Evolutionary conservation across 2,888 invertebrate species (phyloP).

Genomic region (Meteorus colon): DNA sequence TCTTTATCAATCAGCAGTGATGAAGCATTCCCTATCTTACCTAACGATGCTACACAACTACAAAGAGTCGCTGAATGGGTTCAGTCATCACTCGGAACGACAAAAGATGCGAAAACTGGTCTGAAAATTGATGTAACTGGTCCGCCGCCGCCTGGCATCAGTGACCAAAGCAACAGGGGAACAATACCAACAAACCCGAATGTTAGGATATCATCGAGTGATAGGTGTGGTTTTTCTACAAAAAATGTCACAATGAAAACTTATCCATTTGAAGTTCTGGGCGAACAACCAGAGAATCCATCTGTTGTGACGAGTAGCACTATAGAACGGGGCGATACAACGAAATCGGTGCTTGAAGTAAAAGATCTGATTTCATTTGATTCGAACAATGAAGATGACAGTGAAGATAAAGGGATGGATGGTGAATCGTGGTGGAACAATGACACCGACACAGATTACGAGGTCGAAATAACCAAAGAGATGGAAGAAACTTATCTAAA

Average conservation of each 20-base stretch:
- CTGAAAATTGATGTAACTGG: not conserved
- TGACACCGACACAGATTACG: conserved; percentile 56
- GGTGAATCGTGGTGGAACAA: conserved; percentile 8
- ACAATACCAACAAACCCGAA: conserved; percentile 5
- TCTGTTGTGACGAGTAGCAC: not conserved
- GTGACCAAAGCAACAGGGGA: not conserved
- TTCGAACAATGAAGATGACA: conserved; percentile 60
- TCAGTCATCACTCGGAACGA: conserved; percentile 71
- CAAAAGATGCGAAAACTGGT: conserved; percentile 31
- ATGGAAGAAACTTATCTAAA: conserved; percentile 71
- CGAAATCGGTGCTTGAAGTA: conserved; percentile 43
- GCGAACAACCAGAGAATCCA: not conserved
- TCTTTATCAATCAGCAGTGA: conserved; percentile 67
- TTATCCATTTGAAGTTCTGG: not conserved
- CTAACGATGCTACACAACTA: conserved; percentile 72
- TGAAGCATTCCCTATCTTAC: conserved; percentile 59
- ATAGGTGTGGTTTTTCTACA: not conserved
- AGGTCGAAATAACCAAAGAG: conserved; percentile 68
- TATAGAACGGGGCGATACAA: not conserved
- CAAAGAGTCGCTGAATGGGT: conserved; percentile 86
- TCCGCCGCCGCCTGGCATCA: not conserved
- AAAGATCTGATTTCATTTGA: conserved; percentile 67
- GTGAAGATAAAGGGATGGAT: conserved; percentile 35
- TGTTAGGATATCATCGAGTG: conserved; percentile 27
- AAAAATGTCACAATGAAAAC: not conserved